Evolutionary conservation across 1,140 invertebrate genomes (phyloP).

Genomic region (Drosophila nigromelanica): DNA sequence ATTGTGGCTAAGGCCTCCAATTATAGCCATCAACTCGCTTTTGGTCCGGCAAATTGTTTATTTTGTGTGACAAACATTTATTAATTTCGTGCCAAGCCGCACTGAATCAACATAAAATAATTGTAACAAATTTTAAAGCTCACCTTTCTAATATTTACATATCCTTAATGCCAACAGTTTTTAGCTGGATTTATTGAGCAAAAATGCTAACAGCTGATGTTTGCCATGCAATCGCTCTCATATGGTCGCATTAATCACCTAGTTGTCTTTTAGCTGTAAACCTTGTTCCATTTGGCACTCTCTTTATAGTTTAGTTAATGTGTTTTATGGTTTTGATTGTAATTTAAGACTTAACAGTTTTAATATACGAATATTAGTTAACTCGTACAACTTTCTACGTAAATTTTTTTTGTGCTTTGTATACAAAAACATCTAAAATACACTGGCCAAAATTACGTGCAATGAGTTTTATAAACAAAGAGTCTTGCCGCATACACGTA

Average conservation of each 20-base stretch:
- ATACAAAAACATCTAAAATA: slow-evolving; percentile 43
- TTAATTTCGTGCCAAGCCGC: slow-evolving; percentile 13
- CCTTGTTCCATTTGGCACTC: slow-evolving; percentile 18
- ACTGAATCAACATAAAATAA: background rate
- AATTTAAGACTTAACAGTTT: slow-evolving; percentile 60
- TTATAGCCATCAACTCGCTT: slow-evolving; percentile 24
- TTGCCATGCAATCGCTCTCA: background rate
- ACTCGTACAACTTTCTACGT: slow-evolving; percentile 19
- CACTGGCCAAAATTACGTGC: slow-evolving; percentile 44
- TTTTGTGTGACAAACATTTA: slow-evolving; percentile 19
- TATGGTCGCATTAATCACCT: background rate
- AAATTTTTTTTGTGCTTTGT: slow-evolving; percentile 44
- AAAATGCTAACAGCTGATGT: too few relatives aligned
- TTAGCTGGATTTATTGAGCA: background rate
- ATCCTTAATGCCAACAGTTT: background rate
- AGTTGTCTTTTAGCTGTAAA: background rate
- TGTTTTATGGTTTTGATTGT: slow-evolving; percentile 68
- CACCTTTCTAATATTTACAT: too few relatives aligned
- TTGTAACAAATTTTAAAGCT: too few relatives aligned
- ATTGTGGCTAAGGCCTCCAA: slow-evolving; percentile 17
- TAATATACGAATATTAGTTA: slow-evolving; percentile 25
- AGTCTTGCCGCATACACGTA: slow-evolving; percentile 57
- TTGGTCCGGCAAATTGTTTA: slow-evolving; percentile 15
- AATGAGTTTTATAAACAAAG: slow-evolving; percentile 62
- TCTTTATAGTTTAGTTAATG: slow-evolving; percentile 45